Conservation (phyloP, 2,113 vertebrate species). For the Chinchilla lanigera region DNA sequence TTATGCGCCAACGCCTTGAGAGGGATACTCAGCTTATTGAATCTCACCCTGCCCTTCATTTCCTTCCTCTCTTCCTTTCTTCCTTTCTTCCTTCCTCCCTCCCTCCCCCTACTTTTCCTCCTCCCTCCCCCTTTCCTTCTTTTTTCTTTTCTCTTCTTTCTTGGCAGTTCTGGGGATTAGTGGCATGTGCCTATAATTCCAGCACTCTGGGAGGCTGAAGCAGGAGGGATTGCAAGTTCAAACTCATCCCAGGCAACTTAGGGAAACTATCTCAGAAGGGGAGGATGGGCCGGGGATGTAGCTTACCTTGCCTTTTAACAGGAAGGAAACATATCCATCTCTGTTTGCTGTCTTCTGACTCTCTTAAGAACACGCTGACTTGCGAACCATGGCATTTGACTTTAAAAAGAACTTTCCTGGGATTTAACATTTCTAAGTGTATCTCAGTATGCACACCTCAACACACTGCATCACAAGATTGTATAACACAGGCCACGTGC, state of each 20-base stretch:
- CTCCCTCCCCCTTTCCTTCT: background rate
- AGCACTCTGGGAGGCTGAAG: background rate
- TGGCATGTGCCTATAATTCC: background rate
- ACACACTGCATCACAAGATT: background rate
- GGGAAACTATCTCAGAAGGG: background rate
- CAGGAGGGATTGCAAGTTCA: background rate
- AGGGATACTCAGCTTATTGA: background rate
- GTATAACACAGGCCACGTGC: background rate
- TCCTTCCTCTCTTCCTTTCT: background rate
- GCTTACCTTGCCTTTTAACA: background rate
- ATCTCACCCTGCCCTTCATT: background rate
- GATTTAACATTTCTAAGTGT: background rate
- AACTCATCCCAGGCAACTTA: background rate
- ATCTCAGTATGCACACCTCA: background rate
- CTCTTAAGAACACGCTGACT: background rate
- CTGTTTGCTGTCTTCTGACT: constrained; percentile 32
- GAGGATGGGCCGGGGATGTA: background rate
- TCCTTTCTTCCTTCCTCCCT: background rate
- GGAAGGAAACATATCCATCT: background rate
- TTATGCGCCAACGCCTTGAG: background rate
- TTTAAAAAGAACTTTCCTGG: constrained; percentile 16
- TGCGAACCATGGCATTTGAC: background rate
- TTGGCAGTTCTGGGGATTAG: background rate
- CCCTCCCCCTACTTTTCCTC: fast-evolving
- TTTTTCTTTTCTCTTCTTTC: background rate